These are phyloP conservation scores for Chloromyia formosa DNA, from an alignment of 2,888 invertebrate genomes.

Conservation along the genomic window DNA sequence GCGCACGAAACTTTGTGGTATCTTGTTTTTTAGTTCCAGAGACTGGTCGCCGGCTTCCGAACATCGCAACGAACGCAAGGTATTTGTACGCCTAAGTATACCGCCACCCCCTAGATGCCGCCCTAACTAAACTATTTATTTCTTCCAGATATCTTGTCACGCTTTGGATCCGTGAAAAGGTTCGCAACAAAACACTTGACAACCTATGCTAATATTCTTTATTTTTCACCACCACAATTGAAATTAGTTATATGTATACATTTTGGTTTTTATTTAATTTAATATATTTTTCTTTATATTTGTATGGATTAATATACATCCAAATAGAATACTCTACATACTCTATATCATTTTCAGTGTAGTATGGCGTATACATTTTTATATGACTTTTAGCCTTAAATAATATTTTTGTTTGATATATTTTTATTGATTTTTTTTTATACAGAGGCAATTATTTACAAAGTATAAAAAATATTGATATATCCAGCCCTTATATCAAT, in stretches of 20 bases:
- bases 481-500: slow-evolving; percentile 44
- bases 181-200: neutral
- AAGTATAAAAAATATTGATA: slow-evolving; percentile 43
- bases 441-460: slow-evolving; percentile 37
- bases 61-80: too few relatives aligned
- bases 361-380: too few relatives aligned
- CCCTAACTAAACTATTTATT: too few relatives aligned
- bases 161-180: too few relatives aligned
- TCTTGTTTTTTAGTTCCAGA: too few relatives aligned
- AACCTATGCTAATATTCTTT: slow-evolving; percentile 22
- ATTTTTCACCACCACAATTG: slow-evolving; percentile 20
- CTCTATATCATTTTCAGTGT: neutral
- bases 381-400: neutral
- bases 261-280: too few relatives aligned
- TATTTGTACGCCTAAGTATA: too few relatives aligned
- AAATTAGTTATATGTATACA: slow-evolving; percentile 7
- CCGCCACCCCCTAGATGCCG: too few relatives aligned
- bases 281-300: neutral
- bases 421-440: neutral
- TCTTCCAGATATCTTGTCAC: too few relatives aligned
- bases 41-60: too few relatives aligned
- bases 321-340: neutral
- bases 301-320: neutral
- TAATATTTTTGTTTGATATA: neutral
- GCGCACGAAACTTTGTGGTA: too few relatives aligned